Evolutionary conservation across 2,113 vertebrate species (phyloP).

Genomic region (Carassius auratus): DNA sequence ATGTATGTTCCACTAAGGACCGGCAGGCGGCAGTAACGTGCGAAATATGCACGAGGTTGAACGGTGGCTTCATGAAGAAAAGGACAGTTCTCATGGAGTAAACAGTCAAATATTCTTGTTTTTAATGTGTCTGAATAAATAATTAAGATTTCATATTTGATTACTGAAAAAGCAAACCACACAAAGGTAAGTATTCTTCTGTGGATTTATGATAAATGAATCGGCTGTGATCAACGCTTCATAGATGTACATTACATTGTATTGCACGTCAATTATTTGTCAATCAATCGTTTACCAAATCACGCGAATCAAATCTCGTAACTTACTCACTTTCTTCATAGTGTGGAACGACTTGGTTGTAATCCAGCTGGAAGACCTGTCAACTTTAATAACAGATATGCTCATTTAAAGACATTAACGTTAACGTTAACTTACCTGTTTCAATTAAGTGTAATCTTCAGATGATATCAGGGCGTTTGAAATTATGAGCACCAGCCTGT

Average conservation of each 20-base stretch:
- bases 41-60: background rate
- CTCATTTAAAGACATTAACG: too few species aligned
- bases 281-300: too few species aligned
- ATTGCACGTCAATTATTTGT: background rate
- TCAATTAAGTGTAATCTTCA: background rate
- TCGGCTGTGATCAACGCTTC: background rate
- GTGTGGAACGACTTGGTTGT: too few species aligned
- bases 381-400: too few species aligned
- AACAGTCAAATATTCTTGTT: background rate
- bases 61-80: background rate
- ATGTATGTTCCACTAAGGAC: background rate
- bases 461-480: background rate
- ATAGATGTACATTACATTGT: background rate
- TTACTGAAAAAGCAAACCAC: background rate
- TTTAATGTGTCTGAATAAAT: background rate
- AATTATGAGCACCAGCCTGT: background rate
- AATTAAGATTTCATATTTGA: background rate
- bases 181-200: constrained; percentile 1
- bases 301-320: too few species aligned
- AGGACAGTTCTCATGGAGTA: background rate
- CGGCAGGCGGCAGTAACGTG: background rate
- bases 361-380: too few species aligned
- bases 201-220: background rate
- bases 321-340: too few species aligned
- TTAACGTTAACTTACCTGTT: too few species aligned